Conservation (phyloP, 2,888 invertebrate genomes). For the Lepidocyrtoides sp. region DNA sequence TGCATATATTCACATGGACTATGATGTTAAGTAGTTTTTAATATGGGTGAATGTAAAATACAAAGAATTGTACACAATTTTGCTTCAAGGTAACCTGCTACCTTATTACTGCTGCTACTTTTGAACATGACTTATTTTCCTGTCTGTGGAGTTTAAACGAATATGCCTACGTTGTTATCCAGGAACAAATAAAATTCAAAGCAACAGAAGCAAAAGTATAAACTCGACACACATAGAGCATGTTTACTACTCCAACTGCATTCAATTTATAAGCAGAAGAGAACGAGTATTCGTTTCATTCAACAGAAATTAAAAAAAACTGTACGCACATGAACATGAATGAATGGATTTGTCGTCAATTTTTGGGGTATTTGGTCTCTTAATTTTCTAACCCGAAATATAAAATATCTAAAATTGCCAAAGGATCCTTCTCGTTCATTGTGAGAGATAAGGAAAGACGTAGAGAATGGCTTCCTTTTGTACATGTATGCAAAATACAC, state of each 20-base stretch:
- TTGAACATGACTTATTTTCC: too few species aligned
- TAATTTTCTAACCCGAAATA: neutral
- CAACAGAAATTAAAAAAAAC: conserved; percentile 14
- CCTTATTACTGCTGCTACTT: conserved; percentile 60
- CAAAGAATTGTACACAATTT: conserved; percentile 54
- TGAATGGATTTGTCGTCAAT: conserved; percentile 21
- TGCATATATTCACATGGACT: conserved; percentile 1
- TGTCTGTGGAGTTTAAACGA: too few species aligned
- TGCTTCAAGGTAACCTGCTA: conserved; percentile 66
- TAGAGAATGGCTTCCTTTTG: neutral
- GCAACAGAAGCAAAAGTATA: too few species aligned
- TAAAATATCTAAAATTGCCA: conserved; percentile 44
- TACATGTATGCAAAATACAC: conserved; percentile 39
- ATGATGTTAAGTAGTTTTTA: conserved; percentile 58
- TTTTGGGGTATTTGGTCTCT: neutral
- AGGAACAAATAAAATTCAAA: too few species aligned
- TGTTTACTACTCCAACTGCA: too few species aligned
- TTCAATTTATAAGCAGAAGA: neutral
- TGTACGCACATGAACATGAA: conserved; percentile 6
- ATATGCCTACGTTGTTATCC: too few species aligned
- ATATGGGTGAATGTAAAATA: conserved; percentile 39
- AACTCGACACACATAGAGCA: too few species aligned
- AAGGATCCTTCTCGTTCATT: conserved; percentile 14
- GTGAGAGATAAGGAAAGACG: neutral
- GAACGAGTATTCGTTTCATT: neutral